Percentiles rank a stretch among this genome's conserved stretches.
Conservation (phyloP, 2,797 vertebrate genomes). For the Crocodylus rhombifer region DNA sequence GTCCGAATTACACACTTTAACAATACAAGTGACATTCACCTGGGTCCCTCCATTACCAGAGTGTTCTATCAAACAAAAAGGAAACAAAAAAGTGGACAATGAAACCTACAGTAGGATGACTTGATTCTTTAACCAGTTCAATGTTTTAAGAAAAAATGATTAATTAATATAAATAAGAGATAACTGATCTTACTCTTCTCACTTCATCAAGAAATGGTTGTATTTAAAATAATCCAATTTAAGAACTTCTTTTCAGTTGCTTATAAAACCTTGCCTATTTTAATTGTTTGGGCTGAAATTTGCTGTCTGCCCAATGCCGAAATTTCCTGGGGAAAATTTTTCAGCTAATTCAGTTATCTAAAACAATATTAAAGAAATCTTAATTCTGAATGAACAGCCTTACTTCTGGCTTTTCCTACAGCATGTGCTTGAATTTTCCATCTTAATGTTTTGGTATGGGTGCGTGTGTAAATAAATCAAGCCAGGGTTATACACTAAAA, state of each 20-base stretch:
- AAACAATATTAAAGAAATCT: neutral
- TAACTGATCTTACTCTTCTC: neutral
- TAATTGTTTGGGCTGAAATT: neutral
- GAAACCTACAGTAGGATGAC: accelerated
- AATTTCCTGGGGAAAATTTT: neutral
- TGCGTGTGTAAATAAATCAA: too few relatives aligned
- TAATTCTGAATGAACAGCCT: neutral
- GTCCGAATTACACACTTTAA: slow-evolving; percentile 70
- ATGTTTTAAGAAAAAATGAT: neutral
- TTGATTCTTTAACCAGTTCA: neutral
- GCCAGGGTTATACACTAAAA: too few relatives aligned
- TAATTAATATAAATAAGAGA: neutral
- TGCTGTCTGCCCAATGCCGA: neutral
- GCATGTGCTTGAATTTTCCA: neutral
- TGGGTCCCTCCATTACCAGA: slow-evolving; percentile 43
- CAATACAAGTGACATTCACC: slow-evolving; percentile 78
- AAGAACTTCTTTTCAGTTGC: neutral
- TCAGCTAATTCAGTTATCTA: neutral
- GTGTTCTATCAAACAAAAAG: slow-evolving; percentile 62
- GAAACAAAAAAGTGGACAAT: neutral
- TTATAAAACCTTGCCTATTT: neutral
- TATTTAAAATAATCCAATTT: neutral
- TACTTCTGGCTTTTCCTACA: neutral
- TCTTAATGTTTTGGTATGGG: neutral
- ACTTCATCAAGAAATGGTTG: neutral